A percentile compares a stretch with the other conserved stretches of the same genome.
Conservation (phyloP, 2,797 vertebrate species). For the Leptodactylus fallax region DNA sequence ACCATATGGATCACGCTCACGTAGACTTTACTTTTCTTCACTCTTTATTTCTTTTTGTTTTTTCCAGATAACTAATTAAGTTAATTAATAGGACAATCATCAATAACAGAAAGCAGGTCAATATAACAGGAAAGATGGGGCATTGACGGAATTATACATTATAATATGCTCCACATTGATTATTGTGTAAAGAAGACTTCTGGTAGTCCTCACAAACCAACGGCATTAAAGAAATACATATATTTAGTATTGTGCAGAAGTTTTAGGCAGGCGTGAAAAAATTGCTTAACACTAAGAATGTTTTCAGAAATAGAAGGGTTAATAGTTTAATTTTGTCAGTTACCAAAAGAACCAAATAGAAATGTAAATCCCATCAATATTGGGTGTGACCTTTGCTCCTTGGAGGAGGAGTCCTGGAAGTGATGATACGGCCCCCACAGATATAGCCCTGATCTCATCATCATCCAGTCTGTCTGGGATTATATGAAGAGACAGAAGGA, state of each 20-base stretch:
- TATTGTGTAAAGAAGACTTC: neutral
- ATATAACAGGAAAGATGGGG: neutral
- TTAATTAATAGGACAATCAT: neutral
- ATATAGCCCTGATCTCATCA: too few species aligned
- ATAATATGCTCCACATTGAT: neutral
- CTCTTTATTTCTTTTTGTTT: neutral
- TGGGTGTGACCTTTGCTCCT: too few species aligned
- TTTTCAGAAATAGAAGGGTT: too few species aligned
- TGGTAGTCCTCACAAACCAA: neutral
- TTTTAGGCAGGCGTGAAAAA: too few species aligned
- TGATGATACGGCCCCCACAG: too few species aligned
- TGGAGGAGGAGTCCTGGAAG: too few species aligned
- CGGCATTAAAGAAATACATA: neutral
- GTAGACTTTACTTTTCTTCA: neutral
- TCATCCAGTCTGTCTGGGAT: too few species aligned
- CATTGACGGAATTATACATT: neutral
- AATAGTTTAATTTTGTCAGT: too few species aligned
- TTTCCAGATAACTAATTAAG: neutral
- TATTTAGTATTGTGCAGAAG: neutral
- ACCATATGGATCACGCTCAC: conserved; percentile 6
- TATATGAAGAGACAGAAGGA: too few species aligned
- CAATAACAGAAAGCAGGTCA: neutral
- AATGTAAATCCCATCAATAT: too few species aligned
- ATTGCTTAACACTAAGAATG: too few species aligned
- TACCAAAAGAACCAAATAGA: too few species aligned